Evolutionary conservation across 2,888 invertebrate genomes (phyloP).

Genomic region (Podabrus alpinus): DNA sequence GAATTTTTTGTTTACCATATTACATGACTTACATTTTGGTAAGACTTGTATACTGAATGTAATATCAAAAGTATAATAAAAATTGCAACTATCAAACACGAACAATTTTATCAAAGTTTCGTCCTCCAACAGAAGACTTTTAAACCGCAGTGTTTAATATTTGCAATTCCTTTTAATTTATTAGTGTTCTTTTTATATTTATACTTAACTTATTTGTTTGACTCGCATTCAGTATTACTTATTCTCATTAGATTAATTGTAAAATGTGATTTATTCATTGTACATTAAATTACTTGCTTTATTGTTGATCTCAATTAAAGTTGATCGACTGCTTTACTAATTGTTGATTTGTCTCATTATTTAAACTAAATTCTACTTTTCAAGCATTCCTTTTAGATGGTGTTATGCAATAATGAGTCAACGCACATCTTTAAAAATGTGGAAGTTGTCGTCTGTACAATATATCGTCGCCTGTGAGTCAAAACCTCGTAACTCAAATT

Average conservation of each 20-base stretch:
- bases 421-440: too few relatives aligned
- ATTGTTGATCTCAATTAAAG: conserved; percentile 53
- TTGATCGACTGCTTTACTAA: conserved; percentile 49
- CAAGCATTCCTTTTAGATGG: too few relatives aligned
- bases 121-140: neutral
- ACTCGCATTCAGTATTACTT: conserved; percentile 37
- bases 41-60: neutral
- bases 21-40: neutral
- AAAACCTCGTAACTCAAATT: too few relatives aligned
- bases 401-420: too few relatives aligned
- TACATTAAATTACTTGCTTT: conserved; percentile 49
- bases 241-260: conserved; percentile 38
- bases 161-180: neutral
- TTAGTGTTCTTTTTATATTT: neutral
- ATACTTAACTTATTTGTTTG: neutral
- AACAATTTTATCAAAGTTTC: neutral
- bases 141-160: neutral
- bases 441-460: too few relatives aligned
- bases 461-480: too few relatives aligned
- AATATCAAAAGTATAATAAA: neutral
- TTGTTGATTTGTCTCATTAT: neutral
- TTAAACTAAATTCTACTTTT: neutral
- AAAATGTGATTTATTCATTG: conserved; percentile 50
- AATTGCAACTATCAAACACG: neutral
- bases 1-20: conserved; percentile 10